These are phyloP conservation scores for Parotia lawesii DNA, from an alignment of 2,113 vertebrate genomes.

Conservation along the genomic window DNA sequence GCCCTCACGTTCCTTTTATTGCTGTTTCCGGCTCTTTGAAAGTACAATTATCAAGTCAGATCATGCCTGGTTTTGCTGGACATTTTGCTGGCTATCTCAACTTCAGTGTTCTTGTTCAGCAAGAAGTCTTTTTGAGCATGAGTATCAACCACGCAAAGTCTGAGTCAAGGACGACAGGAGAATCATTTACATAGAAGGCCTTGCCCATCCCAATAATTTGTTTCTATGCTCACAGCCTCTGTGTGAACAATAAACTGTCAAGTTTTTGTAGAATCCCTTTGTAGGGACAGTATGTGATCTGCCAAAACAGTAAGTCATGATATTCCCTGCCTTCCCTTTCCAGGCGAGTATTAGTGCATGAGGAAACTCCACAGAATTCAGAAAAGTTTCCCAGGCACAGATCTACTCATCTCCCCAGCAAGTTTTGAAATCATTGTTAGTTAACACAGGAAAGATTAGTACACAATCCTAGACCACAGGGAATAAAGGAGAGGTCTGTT, in stretches of 20 bases:
- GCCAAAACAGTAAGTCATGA: not conserved
- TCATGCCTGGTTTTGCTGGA: not conserved
- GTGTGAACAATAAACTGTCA: not conserved
- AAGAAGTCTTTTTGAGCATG: not conserved
- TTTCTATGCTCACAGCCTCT: not conserved
- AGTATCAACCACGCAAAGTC: not conserved
- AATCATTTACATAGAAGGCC: not conserved
- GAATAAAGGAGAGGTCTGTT: not conserved
- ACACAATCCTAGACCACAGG: not conserved
- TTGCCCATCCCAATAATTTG: not conserved
- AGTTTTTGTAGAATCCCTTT: not conserved
- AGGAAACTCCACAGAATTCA: not conserved
- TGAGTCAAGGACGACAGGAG: slow-evolving; percentile 4
- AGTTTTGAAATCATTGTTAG: not conserved
- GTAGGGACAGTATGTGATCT: not conserved
- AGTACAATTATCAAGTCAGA: not conserved
- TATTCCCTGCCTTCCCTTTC: not conserved
- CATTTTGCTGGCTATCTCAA: not conserved
- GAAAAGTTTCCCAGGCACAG: not conserved
- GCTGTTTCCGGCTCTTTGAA: not conserved
- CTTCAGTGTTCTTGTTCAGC: not conserved
- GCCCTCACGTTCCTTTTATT: not conserved
- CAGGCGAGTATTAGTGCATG: not conserved
- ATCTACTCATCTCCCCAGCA: not conserved
- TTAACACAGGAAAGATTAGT: not conserved